Evolutionary conservation across 2,888 invertebrate genomes (phyloP), one percentile per base, ranked within the genome.

Genomic region (Actias luna): DNA sequence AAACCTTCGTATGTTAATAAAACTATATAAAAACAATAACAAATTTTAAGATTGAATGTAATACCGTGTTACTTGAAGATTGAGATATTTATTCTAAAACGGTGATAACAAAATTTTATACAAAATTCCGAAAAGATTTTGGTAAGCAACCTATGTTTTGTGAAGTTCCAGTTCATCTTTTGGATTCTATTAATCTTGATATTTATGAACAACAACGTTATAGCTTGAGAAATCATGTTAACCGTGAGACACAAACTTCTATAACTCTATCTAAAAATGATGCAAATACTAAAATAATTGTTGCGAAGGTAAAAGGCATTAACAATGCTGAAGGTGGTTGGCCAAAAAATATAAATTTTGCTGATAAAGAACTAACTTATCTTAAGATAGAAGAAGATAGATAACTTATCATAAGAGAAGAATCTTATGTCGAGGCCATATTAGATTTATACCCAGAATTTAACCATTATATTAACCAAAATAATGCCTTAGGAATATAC

Each of bases 291-390:
- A 77, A 69, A 55, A 93, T 91, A 67, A 91, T 94, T 36, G 92
- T 90, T 59, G 86, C 87, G 62, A 83, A 86, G 31, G 66, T 77
- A 8, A 85, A 86, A 35, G 95, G 96, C 4, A 91, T 95, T 73
- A 94, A 94, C 66, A 97, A 97, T 77, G 87, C 87, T 16, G 97
- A 97, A 84, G 97, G 97, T 52, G 97, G 97, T 2, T 97, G 97
- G 97, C 96, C 96, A 0, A 95, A 95, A 78, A 97, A 97, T 64
- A 85, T 95, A 1, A 92, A 93, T 65, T 85, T 85, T 65, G 79
- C 86, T 57, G 95, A 95, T 71, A 93, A 95, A 66, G 97, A 97
- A 78, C 94, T 95, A 68, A 95, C 95, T 1, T 78, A 93, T 27
- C 93, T n/a, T n/a, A n/a, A n/a, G 96, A 60, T 95, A 95, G n/a